These are phyloP conservation scores for Oscarella lobularis DNA, from an alignment of 37 sponge, comb jelly and placozoan genomes.

Conservation along the genomic window DNA sequence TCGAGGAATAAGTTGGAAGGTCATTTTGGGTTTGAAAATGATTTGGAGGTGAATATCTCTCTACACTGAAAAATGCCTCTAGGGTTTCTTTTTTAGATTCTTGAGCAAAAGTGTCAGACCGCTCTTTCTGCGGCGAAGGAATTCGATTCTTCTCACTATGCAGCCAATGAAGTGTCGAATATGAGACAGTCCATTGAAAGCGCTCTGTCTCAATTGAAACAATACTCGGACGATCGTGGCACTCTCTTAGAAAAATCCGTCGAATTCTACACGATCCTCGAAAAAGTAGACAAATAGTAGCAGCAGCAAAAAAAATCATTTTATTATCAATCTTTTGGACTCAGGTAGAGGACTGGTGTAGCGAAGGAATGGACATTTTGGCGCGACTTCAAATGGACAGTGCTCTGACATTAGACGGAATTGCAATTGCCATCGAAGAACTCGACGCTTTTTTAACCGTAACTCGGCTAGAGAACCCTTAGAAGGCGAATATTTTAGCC, in stretches of 20 bases:
- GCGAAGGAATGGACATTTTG: not conserved
- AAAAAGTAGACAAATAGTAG: not conserved
- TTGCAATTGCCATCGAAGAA: not conserved
- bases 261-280: not conserved
- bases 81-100: too few species aligned
- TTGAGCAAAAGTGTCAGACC: not conserved
- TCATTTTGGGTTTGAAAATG: too few species aligned
- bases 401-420: not conserved
- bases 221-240: not conserved
- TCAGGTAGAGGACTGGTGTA: not conserved
- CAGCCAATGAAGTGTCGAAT: not conserved
- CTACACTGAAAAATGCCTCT: too few species aligned
- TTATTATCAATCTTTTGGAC: not conserved
- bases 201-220: not conserved
- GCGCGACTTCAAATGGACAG: not conserved
- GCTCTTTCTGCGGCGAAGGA: not conserved
- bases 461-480: not conserved
- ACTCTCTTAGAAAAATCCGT: not conserved
- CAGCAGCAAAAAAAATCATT: not conserved
- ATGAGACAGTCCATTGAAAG: not conserved
- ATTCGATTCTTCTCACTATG: not conserved
- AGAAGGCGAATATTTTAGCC: not conserved
- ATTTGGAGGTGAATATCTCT: too few species aligned
- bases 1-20: too few species aligned
- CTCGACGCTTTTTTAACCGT: not conserved